Base-by-base conservation (phyloP, 2,888 invertebrate species). In the Pachymerium ferrugineum region DNA sequence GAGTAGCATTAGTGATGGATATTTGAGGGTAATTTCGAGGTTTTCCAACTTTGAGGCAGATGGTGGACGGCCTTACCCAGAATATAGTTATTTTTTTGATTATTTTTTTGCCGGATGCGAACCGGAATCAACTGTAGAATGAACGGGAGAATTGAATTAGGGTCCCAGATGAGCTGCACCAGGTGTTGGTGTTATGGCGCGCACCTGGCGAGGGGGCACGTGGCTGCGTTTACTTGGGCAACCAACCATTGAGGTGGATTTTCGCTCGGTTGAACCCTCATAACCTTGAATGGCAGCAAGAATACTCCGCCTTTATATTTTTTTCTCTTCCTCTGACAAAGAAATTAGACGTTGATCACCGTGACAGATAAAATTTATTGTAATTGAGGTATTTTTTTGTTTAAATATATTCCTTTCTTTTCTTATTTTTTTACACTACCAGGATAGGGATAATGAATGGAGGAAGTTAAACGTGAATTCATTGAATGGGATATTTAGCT, bases 191-290 rank as follows among this genome's bases (percentile, higher is more conserved):
- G 68, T 28, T 30, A 30, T 28, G 68, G 28, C 28, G 68, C 28
- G 68, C 68, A 68, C 68, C 68, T 68, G 68, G 68, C 68, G 30
- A 30, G 68, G 30, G 68, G 68, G 68, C 68, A 68, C 68, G 68
- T 68, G 68, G 68, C 28, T 68, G 68, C 68, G 30, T 68, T 68
- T 68, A 68, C 68, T 30, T 30, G 30, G 30, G 68, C 28, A 68
- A 30, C 30, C 68, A 68, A 30, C 68, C 68, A 68, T 68, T 68
- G 68, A 68, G n/a, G 47, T 47, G 47, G 47, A 47, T 47, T 47
- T 47, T 47, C 47, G 47, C 47, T 47, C 47, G 47, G 47, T 47
- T 47, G 47, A 47, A 47, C 47, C 47, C 47, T 16, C 47, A 47
- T 47, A 47, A 47, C 47, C 47, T 47, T 47, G 47, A 47, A 47